Conservation (phyloP, 2,888 invertebrate species). For the Ctena decussata region DNA sequence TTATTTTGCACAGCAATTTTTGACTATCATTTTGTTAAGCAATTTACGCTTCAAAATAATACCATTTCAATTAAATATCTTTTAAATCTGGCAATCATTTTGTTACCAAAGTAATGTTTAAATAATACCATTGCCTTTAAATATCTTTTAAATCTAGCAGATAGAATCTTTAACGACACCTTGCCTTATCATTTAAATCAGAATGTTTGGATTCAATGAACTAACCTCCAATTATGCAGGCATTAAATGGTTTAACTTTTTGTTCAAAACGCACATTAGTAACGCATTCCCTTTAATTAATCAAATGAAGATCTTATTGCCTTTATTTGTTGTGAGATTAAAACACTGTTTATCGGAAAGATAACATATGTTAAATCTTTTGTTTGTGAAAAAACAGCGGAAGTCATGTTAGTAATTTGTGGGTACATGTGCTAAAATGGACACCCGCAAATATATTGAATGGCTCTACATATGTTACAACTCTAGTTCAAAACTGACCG, state of each 20-base stretch:
- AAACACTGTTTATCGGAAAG: not conserved
- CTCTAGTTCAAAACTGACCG: not conserved
- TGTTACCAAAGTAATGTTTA: not conserved
- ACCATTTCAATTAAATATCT: not conserved
- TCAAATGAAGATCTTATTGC: not conserved
- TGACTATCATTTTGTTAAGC: too few species aligned
- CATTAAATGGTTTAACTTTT: not conserved
- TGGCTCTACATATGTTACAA: constrained; percentile 4
- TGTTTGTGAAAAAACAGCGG: not conserved
- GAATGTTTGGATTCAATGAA: not conserved
- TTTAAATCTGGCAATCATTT: not conserved
- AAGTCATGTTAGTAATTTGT: not conserved
- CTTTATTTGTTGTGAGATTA: not conserved
- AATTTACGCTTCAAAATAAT: too few species aligned
- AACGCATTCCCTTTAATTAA: not conserved
- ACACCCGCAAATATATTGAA: not conserved
- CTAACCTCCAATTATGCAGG: not conserved
- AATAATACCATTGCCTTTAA: not conserved
- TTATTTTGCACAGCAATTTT: too few species aligned
- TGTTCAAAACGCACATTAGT: not conserved
- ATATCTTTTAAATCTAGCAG: not conserved
- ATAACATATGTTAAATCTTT: not conserved
- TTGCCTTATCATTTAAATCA: not conserved
- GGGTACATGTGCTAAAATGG: not conserved
- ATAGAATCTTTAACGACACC: not conserved